Conservation (phyloP, 2,888 invertebrate genomes). For the Embidobia sp. region DNA sequence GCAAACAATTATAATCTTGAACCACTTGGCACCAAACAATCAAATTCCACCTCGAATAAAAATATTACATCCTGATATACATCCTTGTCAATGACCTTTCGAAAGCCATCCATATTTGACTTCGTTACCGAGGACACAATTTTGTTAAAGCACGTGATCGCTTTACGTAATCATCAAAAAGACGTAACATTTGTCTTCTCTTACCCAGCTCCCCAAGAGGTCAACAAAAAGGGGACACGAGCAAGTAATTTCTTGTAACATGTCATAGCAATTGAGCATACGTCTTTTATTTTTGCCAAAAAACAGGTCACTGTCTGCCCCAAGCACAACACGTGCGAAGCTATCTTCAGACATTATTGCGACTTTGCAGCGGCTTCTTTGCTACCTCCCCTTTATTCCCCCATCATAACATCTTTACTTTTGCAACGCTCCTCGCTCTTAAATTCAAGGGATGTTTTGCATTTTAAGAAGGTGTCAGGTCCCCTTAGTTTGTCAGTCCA, state of each 20-base stretch:
- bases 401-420: slow-evolving; percentile 29
- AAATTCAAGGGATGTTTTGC: slow-evolving; percentile 76
- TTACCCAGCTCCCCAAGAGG: not conserved
- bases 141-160: slow-evolving; percentile 67
- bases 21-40: too few relatives aligned
- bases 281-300: too few relatives aligned
- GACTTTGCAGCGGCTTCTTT: not conserved
- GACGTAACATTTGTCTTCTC: slow-evolving; percentile 42
- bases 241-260: slow-evolving; percentile 44
- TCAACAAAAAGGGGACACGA: slow-evolving; percentile 22
- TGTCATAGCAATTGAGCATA: too few relatives aligned
- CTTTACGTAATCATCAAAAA: slow-evolving; percentile 62
- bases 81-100: slow-evolving; percentile 22
- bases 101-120: slow-evolving; percentile 47
- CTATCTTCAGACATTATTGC: slow-evolving; percentile 57
- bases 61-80: slow-evolving; percentile 15
- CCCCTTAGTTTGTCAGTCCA: slow-evolving; percentile 70
- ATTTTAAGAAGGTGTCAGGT: slow-evolving; percentile 80
- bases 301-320: too few relatives aligned
- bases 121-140: slow-evolving; percentile 47
- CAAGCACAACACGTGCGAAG: slow-evolving; percentile 70
- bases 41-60: not conserved
- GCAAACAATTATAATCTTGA: too few relatives aligned
- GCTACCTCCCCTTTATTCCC: slow-evolving; percentile 6
- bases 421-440: slow-evolving; percentile 56